Percentiles rank a stretch among this genome's conserved stretches.
Conservation (phyloP, 2,888 invertebrate genomes). For the Drosophila tanythrix region DNA sequence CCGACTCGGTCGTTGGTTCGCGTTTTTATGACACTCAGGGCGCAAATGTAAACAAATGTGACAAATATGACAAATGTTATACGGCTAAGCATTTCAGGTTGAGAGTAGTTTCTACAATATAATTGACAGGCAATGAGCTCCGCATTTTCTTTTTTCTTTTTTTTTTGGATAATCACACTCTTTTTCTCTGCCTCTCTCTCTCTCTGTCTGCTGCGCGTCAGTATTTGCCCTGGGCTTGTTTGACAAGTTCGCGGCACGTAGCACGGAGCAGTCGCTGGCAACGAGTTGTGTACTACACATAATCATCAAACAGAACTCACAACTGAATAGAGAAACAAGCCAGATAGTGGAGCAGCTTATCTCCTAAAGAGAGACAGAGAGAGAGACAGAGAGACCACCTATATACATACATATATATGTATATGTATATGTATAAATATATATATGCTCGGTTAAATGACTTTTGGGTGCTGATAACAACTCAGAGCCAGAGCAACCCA, state of each 20-base stretch:
- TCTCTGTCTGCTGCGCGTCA: conserved; percentile 12
- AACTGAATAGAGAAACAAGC: conserved; percentile 22
- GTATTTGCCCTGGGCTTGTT: conserved; percentile 71
- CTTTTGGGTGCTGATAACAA: conserved; percentile 69
- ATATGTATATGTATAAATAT: conserved; percentile 17
- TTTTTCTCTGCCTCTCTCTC: conserved; percentile 13
- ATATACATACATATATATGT: conserved; percentile 12
- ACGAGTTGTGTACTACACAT: conserved; percentile 72
- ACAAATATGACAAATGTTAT: conserved; percentile 61
- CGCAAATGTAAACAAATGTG: conserved; percentile 73
- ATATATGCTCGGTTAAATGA: conserved; percentile 63
- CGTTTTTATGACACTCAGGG: conserved; percentile 68
- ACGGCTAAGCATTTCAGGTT: conserved; percentile 47
- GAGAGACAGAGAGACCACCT: conserved; percentile 13
- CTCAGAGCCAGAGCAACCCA: conserved; percentile 22
- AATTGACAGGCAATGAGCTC: conserved; percentile 65
- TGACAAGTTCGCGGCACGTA: conserved; percentile 76
- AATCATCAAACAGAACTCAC: conserved; percentile 65
- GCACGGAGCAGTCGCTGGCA: conserved; percentile 70
- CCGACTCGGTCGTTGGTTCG: conserved; percentile 59
- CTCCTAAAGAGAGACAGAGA: conserved; percentile 31
- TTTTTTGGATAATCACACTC: conserved; percentile 8
- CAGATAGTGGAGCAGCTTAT: conserved; percentile 67
- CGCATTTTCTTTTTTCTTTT: conserved; percentile 37
- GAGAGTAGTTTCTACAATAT: conserved; percentile 32